Percentiles rank a stretch among this genome's conserved stretches.
phyloP scores from a whole-genome alignment of 2,797 vertebrate genomes.

The Chaunax sp. region DNA sequence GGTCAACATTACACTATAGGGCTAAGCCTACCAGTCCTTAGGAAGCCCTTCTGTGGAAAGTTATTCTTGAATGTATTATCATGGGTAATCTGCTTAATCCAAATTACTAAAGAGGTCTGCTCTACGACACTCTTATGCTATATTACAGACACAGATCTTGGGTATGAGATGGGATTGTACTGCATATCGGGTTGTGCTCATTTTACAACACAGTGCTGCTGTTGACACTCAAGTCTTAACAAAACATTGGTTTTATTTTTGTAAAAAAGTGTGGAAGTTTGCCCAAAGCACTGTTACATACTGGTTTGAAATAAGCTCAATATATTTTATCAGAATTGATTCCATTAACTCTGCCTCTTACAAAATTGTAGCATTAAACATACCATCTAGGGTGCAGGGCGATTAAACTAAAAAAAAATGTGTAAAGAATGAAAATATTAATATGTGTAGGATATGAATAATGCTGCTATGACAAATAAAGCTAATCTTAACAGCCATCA shows the following conservation, averaged over 20 bases:
- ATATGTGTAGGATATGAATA: no score
- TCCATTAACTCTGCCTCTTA: not conserved
- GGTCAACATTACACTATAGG: constrained; percentile 44
- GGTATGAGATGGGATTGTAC: constrained; percentile 38
- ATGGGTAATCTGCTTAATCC: constrained; percentile 82
- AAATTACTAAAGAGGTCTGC: constrained; percentile 72
- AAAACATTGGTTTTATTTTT: constrained; percentile 21
- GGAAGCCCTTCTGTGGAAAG: constrained; percentile 69
- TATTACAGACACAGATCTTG: constrained; percentile 48
- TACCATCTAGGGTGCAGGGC: not conserved
- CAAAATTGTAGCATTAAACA: constrained; percentile 4
- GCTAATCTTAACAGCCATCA: constrained; percentile 2
- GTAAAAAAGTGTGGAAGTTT: not conserved
- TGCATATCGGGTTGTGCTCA: constrained; percentile 30
- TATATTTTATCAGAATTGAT: not conserved
- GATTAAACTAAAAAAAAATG: not conserved
- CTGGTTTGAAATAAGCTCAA: not conserved
- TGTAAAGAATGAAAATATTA: not conserved
- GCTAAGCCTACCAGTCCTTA: constrained; percentile 50
- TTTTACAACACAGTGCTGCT: constrained; percentile 26
- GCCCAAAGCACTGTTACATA: not conserved
- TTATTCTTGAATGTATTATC: constrained; percentile 82
- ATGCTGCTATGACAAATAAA: constrained; percentile 6
- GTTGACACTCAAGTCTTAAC: constrained; percentile 13
- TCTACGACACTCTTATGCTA: constrained; percentile 46